Evolutionary conservation across 1,140 invertebrate genomes (phyloP), one percentile per base, ranked within the genome.

Genomic region (Aphelenchoides besseyi): DNA sequence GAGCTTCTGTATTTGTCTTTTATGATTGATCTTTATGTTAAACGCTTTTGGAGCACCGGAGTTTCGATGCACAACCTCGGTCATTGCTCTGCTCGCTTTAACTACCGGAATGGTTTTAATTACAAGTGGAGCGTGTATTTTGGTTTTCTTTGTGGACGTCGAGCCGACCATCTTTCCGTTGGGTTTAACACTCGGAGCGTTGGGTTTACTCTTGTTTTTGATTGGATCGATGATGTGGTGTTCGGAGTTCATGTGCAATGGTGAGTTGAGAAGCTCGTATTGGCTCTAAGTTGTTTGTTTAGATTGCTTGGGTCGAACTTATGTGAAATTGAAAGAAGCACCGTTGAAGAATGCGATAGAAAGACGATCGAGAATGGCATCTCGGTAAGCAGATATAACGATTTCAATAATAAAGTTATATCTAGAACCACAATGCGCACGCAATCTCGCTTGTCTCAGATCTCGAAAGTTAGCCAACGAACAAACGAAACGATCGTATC

Each of bases 281-380:
- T 9, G 18, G 23, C 30, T 59, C 9, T 8, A 9, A 18, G 8
- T 72, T 54, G 28, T 68, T 9, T 74, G 72, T 35, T 29, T 59
- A 41, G 73, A 74, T 32, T 74, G 73, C 37, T 67, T 74, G 12
- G 74, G 66, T 32, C 32, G 37, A 18, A 32, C 37, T 23, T 70
- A 76, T 36, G 8, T 32, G 9, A 74, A 77, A 48, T 37, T 77
- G 3, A 77, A 74, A 71, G 70, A 79, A 48, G 73, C 73, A 8
- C 73, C 73, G 8, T 33, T 74, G 57, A 77, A 77, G 37, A 75
- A 74, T 69, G 73, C 73, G 2, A 74, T 74, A n/a, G 55, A 76
- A 54, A 23, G 73, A 26, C 35, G 74, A 53, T 76, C 73, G 1
- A 61, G 71, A 32, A 73, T 73, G 71, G 74, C 71, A 9, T 73